These are phyloP conservation scores for Isoperla grammatica DNA, from an alignment of 2,888 invertebrate genomes.

Conservation along the genomic window DNA sequence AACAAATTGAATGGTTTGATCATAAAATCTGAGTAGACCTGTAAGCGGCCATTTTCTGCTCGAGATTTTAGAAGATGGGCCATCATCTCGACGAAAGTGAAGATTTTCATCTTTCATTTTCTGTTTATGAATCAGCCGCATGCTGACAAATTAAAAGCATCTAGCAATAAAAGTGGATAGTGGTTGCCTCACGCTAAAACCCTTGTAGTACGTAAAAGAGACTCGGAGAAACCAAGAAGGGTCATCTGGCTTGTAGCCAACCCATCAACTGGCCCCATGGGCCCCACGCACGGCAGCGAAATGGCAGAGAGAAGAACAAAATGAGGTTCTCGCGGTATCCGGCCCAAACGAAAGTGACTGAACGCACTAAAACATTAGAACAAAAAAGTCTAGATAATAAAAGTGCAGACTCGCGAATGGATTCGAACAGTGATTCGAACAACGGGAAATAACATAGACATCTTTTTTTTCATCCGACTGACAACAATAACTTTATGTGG, in stretches of 20 bases:
- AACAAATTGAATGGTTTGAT: too few relatives aligned
- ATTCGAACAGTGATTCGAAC: conserved; percentile 11
- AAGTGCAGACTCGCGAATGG: conserved; percentile 5
- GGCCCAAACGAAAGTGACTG: conserved; percentile 11
- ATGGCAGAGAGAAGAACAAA: not conserved
- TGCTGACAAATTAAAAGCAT: too few relatives aligned
- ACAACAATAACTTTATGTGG: conserved; percentile 1
- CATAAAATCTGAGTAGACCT: too few relatives aligned
- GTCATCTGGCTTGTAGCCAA: conserved; percentile 17
- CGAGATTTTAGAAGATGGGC: too few relatives aligned
- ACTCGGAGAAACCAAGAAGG: not conserved
- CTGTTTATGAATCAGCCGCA: too few relatives aligned
- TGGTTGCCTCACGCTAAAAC: too few relatives aligned
- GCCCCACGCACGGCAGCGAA: not conserved
- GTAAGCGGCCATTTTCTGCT: too few relatives aligned
- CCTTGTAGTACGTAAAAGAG: too few relatives aligned
- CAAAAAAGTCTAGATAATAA: conserved; percentile 14
- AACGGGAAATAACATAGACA: conserved; percentile 2
- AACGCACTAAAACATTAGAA: conserved; percentile 15
- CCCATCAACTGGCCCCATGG: conserved; percentile 20
- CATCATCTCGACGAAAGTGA: too few relatives aligned
- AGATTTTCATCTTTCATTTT: too few relatives aligned
- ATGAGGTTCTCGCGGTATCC: conserved; percentile 4
- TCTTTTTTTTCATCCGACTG: not conserved
- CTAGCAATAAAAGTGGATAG: too few relatives aligned